A percentile compares a stretch with the other conserved stretches of the same genome.
phyloP scores from a whole-genome alignment of 2,113 vertebrate species.

The Beaufortia kweichowensis region DNA sequence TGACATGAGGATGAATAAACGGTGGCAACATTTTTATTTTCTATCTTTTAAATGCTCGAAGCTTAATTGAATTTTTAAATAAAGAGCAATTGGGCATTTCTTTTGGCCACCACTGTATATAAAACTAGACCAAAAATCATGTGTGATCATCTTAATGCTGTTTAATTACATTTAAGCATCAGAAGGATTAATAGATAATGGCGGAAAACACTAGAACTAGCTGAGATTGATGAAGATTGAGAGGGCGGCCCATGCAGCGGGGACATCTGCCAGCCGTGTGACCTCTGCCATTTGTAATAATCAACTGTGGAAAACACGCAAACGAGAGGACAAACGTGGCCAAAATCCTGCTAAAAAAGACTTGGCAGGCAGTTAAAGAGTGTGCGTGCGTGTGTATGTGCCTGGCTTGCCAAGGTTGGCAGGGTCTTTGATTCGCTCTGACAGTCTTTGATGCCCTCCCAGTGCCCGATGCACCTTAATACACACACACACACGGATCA shows the following conservation, averaged over 20 bases:
- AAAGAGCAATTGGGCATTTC: too few species aligned
- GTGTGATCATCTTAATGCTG: too few species aligned
- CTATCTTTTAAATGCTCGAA: too few species aligned
- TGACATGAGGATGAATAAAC: too few species aligned
- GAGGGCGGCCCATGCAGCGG: conserved; percentile 3
- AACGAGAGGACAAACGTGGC: not conserved
- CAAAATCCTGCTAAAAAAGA: conserved; percentile 10
- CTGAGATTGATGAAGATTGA: conserved; percentile 14
- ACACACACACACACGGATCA: conserved; percentile 38
- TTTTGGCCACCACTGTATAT: too few species aligned
- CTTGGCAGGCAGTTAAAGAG: conserved; percentile 35
- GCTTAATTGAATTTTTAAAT: too few species aligned
- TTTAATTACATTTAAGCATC: too few species aligned
- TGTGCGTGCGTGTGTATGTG: conserved; percentile 11
- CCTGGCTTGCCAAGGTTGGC: conserved; percentile 25
- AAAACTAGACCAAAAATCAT: too few species aligned
- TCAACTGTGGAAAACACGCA: conserved; percentile 18
- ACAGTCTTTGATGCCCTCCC: conserved; percentile 54
- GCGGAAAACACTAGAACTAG: not conserved
- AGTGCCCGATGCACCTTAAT: conserved; percentile 27
- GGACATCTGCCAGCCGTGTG: conserved; percentile 35
- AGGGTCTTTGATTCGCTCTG: conserved; percentile 47
- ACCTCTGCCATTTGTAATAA: conserved; percentile 41
- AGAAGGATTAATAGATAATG: conserved; percentile 1
- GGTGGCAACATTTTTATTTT: too few species aligned